These are phyloP conservation scores for Bubo blakistoni DNA, from an alignment of 2,113 vertebrate species.

Conservation along the genomic window DNA sequence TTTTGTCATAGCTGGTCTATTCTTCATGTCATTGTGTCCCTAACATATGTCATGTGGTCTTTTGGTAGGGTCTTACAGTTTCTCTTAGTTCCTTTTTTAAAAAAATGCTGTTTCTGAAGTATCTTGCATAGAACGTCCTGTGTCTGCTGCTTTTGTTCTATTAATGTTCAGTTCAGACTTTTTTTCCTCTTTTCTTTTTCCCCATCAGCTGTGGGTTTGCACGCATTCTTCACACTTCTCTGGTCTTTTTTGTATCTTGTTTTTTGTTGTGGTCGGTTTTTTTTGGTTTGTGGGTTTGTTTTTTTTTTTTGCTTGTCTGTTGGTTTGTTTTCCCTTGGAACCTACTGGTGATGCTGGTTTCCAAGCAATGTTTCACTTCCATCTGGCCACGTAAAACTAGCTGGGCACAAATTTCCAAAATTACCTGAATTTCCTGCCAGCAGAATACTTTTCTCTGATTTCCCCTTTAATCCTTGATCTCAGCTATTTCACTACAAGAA, in stretches of 20 bases:
- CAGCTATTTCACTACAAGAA: not conserved
- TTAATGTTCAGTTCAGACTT: not conserved
- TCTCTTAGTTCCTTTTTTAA: not conserved
- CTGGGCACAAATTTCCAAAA: not conserved
- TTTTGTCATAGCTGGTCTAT: not conserved
- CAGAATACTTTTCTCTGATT: not conserved
- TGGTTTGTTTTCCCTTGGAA: constrained; percentile 7
- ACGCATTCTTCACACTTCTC: not conserved
- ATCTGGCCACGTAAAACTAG: not conserved
- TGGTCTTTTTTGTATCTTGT: not conserved
- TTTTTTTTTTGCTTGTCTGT: not conserved
- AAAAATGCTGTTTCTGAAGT: not conserved
- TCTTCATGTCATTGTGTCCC: not conserved
- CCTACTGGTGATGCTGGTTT: not conserved
- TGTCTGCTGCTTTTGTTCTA: not conserved
- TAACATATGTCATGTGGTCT: rapidly evolving
- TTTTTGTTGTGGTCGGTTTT: not conserved
- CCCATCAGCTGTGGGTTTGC: not conserved
- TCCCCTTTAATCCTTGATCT: not conserved
- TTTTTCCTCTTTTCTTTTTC: not conserved
- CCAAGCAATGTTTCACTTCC: not conserved
- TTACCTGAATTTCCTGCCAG: constrained; percentile 27
- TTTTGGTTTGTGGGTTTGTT: not conserved
- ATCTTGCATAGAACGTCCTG: not conserved
- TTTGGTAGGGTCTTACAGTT: not conserved